Conservation (phyloP, 2,888 invertebrate species). For the Cerastis rubricosa region DNA sequence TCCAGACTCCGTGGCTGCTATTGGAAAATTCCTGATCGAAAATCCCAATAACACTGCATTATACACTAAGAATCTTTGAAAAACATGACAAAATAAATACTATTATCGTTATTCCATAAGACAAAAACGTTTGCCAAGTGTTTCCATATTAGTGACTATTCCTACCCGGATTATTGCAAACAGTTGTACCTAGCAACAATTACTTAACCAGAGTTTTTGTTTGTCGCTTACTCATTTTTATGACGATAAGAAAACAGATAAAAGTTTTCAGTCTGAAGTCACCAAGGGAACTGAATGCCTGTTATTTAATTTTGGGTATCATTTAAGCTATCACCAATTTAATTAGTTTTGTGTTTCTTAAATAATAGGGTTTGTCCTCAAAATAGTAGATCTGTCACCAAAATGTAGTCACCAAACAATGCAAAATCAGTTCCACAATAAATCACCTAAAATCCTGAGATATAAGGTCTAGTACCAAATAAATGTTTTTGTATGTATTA, state of each 20-base stretch:
- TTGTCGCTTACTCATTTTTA: conserved; percentile 1
- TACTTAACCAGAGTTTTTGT: background rate
- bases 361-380: too few species aligned
- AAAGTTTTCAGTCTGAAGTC: conserved; percentile 16
- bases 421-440: too few species aligned
- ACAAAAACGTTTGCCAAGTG: background rate
- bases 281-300: conserved; percentile 5
- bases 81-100: background rate
- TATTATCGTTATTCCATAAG: background rate
- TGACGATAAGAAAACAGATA: conserved; percentile 38
- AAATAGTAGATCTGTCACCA: too few species aligned
- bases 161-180: conserved; percentile 4
- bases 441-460: too few species aligned
- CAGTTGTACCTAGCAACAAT: conserved; percentile 11
- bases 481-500: too few species aligned
- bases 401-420: too few species aligned
- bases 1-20: too few species aligned
- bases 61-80: background rate
- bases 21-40: too few species aligned
- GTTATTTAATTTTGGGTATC: too few species aligned
- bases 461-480: too few species aligned
- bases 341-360: too few species aligned
- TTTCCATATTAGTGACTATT: background rate
- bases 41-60: background rate
- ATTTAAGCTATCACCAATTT: too few species aligned